Conservation (phyloP, 2,888 invertebrate genomes). For the Drosophila yooni region DNA sequence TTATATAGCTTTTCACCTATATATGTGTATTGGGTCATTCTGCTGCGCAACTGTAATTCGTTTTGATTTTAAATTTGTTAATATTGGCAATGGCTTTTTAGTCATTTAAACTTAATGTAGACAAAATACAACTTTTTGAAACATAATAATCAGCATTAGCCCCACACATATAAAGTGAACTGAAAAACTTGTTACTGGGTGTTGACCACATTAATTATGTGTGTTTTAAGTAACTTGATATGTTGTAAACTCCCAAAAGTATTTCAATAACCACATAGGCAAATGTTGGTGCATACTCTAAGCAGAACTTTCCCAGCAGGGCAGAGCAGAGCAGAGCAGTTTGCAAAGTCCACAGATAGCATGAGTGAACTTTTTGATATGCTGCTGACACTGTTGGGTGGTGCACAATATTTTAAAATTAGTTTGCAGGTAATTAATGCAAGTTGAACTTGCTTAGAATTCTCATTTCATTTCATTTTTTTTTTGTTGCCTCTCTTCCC, state of each 20-base stretch:
- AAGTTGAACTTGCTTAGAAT: constrained; percentile 24
- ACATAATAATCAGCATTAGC: not conserved
- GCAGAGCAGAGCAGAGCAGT: not conserved
- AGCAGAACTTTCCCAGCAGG: constrained; percentile 15
- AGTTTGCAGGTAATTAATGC: constrained; percentile 58
- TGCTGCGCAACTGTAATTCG: not conserved
- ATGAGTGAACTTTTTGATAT: constrained; percentile 15
- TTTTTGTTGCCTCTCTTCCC: not conserved
- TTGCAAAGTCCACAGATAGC: constrained; percentile 10
- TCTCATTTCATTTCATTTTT: constrained; percentile 8
- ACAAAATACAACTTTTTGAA: not conserved
- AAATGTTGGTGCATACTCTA: constrained; percentile 14
- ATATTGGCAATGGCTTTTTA: not conserved
- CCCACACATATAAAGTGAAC: not conserved
- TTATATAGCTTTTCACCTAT: not conserved
- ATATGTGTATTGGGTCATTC: not conserved
- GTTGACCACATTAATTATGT: constrained; percentile 5
- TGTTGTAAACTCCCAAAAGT: constrained; percentile 9
- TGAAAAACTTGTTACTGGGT: not conserved
- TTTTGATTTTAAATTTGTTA: not conserved
- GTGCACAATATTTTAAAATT: constrained; percentile 63
- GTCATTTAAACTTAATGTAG: not conserved
- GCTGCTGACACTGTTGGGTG: constrained; percentile 25
- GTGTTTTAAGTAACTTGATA: constrained; percentile 2
- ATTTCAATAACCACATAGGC: constrained; percentile 23